Base-by-base conservation (phyloP, 2,113 vertebrate genomes). In the Brachirus orientalis region DNA sequence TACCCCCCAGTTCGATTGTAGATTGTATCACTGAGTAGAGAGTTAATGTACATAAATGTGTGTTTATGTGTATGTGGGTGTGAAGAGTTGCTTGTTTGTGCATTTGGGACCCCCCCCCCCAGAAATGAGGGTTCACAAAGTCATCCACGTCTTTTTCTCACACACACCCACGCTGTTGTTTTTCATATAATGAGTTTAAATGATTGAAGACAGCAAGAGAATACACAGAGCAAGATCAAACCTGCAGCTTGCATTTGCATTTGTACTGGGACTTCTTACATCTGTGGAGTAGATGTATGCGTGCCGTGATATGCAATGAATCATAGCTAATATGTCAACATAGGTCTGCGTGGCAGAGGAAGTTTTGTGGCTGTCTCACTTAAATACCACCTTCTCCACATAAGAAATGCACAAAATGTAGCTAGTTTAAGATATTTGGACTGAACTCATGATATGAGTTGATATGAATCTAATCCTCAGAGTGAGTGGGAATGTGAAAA, bases 1-100 rank as follows among this genome's bases (percentile, higher is more conserved):
- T 48, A 54, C 63, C 75, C n/a, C 77, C 72, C 56, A 17, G 57
- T 79, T 84, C 69, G 64, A 83, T 71, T 72, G 38, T 74, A 70
- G 64, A 83, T 71, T 72, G 38, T 74, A 70, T 65, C 69, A 47
- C 63, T 45, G 80, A 79, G 43, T 52, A 22, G 17, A 10, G 18
- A 64, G 72, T 60, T 51, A 22, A 38, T 65, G 51, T 53, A 66
- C 50, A 48, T 65, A 22, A 57, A 46, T 0, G 17, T 35, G 28
- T 12, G 5, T 36, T 55, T 18, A 54, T 19, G 43, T 46, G 20
- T 35, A 14, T 52, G 14, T 59, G 3, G 5, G 10, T 60, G 14
- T 51, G 41, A 4, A 28, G 28, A 4, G 28, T 28, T 28, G 28
- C 28, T 28, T 28, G 28, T 28, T 28, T 33, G 53, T 43, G 66